Evolutionary conservation across 1,140 invertebrate species (phyloP).

Genomic region (Platyura marginata): DNA sequence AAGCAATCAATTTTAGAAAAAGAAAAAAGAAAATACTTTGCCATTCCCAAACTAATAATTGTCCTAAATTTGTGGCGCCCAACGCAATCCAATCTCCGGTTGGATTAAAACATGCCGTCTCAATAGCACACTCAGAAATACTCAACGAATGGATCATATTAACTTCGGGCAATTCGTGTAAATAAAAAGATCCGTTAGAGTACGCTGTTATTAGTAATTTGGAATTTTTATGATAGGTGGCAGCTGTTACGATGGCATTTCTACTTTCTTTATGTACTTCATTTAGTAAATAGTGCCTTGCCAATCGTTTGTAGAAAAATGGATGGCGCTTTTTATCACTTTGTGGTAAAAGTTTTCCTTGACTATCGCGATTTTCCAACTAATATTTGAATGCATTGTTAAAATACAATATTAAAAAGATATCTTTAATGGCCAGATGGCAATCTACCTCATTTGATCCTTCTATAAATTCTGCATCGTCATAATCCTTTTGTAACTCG

Average conservation of each 20-base stretch:
- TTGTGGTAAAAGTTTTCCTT: conserved; percentile 10
- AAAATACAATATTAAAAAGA: no score
- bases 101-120: conserved; percentile 60
- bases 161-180: conserved; percentile 85
- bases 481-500: conserved; percentile 23
- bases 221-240: conserved; percentile 57
- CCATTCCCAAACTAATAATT: conserved; percentile 97
- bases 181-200: conserved; percentile 63
- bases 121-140: conserved; percentile 63
- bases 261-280: conserved; percentile 38
- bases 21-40: conserved; percentile 45
- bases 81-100: conserved; percentile 91
- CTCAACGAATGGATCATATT: conserved; percentile 82
- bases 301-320: conserved; percentile 46
- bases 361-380: conserved; percentile 6
- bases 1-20: neutral
- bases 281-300: conserved; percentile 52
- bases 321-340: conserved; percentile 25
- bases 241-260: conserved; percentile 47
- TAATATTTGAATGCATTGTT: neutral
- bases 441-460: neutral
- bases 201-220: conserved; percentile 68
- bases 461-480: conserved; percentile 10
- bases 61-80: conserved; percentile 66
- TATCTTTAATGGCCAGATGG: no score